Conservation (phyloP, 2,113 vertebrate genomes). For the Bolborhynchus lineola region DNA sequence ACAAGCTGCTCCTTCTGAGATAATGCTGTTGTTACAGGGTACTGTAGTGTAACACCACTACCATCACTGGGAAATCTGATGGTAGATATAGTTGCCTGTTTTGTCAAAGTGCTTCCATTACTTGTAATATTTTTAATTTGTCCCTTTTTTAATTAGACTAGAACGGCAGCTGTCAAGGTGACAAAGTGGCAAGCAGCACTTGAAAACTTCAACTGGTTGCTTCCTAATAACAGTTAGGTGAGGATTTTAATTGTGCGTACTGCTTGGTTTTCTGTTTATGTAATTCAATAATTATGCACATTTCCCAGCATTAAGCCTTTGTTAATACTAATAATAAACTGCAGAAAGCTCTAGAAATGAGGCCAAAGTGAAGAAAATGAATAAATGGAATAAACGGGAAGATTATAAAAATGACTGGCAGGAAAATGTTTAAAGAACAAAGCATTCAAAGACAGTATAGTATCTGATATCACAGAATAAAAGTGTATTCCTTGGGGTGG, state of each 20-base stretch:
- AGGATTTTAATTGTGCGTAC: background rate
- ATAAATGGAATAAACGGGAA: background rate
- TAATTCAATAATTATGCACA: background rate
- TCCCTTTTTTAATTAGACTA: background rate
- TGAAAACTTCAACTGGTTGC: background rate
- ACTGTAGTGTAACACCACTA: background rate
- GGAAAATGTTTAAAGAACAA: background rate
- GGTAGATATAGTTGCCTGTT: background rate
- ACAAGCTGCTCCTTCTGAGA: background rate
- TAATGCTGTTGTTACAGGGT: background rate
- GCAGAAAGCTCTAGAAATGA: background rate
- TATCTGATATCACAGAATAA: background rate
- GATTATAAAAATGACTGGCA: background rate
- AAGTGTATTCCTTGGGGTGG: background rate
- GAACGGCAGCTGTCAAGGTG: background rate
- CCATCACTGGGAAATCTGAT: background rate
- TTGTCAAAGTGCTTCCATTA: background rate
- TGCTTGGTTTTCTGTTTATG: background rate
- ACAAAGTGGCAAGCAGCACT: background rate
- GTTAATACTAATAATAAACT: background rate
- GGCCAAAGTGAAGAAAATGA: background rate
- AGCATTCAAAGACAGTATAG: background rate
- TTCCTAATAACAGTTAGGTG: background rate
- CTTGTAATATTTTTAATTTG: background rate
- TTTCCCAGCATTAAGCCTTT: background rate